phyloP scores from a whole-genome alignment of 1,140 invertebrate genomes.

The Notospermus geniculatus region DNA sequence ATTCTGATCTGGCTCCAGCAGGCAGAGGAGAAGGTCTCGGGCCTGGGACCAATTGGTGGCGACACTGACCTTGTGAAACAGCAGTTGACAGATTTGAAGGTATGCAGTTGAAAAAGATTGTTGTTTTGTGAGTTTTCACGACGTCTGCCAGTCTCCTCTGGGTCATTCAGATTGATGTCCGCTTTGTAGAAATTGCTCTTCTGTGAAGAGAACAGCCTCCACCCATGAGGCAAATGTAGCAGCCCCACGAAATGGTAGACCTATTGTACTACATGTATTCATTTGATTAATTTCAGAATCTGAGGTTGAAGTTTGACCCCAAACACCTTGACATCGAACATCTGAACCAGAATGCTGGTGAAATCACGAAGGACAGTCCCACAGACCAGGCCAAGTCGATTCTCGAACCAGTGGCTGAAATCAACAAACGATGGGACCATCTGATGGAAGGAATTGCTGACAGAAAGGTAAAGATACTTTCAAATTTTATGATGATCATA shows the following conservation, averaged over 20 bases:
- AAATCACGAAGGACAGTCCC: conserved; percentile 43
- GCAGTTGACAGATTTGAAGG: conserved; percentile 87
- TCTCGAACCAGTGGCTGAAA: conserved; percentile 82
- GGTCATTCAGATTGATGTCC: too few relatives aligned
- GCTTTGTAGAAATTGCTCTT: too few relatives aligned
- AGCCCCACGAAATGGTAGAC: too few relatives aligned
- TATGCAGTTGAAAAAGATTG: conserved; percentile 26
- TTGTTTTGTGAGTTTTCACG: too few relatives aligned
- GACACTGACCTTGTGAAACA: conserved; percentile 93
- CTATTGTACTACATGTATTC: neutral
- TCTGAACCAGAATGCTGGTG: conserved; percentile 77
- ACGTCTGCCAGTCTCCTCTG: too few relatives aligned
- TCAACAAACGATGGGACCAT: conserved; percentile 90
- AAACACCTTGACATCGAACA: conserved; percentile 95
- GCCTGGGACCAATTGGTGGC: conserved; percentile 82
- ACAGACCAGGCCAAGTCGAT: conserved; percentile 79
- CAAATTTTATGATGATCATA: conserved; percentile 1
- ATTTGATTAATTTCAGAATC: conserved; percentile 56
- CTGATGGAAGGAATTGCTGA: conserved; percentile 85
- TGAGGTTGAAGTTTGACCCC: conserved; percentile 93
- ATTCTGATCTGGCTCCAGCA: conserved; percentile 84
- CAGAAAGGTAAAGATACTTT: conserved; percentile 65
- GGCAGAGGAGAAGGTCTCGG: conserved; percentile 82
- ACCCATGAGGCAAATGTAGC: too few relatives aligned
- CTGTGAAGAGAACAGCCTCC: too few relatives aligned